Evolutionary conservation across 2,113 vertebrate species (phyloP), one percentile per base, ranked within the genome.

Genomic region (Pseudolaguvia tuberculata): DNA sequence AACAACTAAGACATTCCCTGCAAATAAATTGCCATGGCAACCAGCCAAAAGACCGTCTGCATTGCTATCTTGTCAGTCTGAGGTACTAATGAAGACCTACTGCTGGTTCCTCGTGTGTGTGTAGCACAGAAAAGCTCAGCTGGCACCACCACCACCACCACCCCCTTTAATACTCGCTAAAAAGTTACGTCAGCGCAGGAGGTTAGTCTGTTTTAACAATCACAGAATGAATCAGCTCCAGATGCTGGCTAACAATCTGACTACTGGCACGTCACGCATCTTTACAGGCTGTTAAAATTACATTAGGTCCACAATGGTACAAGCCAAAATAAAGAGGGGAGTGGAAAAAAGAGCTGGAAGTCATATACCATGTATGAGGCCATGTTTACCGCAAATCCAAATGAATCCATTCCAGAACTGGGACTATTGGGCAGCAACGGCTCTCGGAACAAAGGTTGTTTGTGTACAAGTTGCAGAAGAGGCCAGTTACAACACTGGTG

Each of bases 201-300:
- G 21, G 5, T 50, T 52, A 11, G 50, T 65, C 23, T 55, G 48
- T 63, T 63, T 87, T 86, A 87, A 90, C 81, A 84, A 86, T 80
- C 73, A 53, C 55, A 68, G 84, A 78, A 84, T 80, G 42, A 72
- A 89, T 89, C 84, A 86, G 72, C 84, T 87, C 73, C 84, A 87
- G 84, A 84, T 81, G 75, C 84, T 87, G 85, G 85, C 86, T 79
- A 79, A 76, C 79, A 84, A 83, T 82, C 84, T 73, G 78, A 86
- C 83, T 78, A 59, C 76, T 56, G 82, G 79, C 82, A 78, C 85
- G 87, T 88, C 80, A 87, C 78, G 73, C 58, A n/a, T 83, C 83
- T 83, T 81, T 84, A 85, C 66, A 74, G 79, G 81, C 78, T 73
- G 78, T 76, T 74, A 82, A 83, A 85, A 86, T 80, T 75, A 76